A percentile compares a stretch with the other conserved stretches of the same genome.
phyloP scores from a whole-genome alignment of 2,888 invertebrate species.

The Sussaba pulchella region DNA sequence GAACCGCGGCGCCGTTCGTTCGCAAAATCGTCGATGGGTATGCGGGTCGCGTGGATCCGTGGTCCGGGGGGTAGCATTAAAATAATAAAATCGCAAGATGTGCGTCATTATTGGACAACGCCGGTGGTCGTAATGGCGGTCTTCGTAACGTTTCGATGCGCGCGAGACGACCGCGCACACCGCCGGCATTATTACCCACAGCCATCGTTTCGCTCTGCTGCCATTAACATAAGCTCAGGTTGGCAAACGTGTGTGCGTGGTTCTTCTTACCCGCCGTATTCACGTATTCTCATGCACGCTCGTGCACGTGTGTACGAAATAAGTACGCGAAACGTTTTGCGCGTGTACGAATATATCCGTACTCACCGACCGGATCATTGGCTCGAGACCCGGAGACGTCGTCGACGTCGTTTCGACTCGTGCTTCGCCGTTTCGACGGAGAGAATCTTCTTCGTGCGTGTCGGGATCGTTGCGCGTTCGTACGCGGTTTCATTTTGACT shows the following conservation, averaged over 20 bases:
- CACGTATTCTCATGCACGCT: constrained; percentile 2
- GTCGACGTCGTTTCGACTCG: too few relatives aligned
- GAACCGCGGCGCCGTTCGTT: constrained; percentile 49
- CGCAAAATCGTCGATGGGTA: constrained; percentile 74
- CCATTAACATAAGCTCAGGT: constrained; percentile 75
- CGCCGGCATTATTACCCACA: constrained; percentile 75
- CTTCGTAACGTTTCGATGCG: not conserved
- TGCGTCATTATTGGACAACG: constrained; percentile 81
- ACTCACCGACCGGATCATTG: not conserved
- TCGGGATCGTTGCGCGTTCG: too few relatives aligned
- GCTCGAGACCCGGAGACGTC: not conserved
- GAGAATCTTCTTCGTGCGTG: too few relatives aligned
- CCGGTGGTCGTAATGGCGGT: constrained; percentile 75
- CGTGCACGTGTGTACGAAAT: not conserved
- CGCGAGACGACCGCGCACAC: constrained; percentile 65
- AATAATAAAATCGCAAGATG: constrained; percentile 82
- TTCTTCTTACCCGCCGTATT: constrained; percentile 30
- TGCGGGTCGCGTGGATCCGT: constrained; percentile 79
- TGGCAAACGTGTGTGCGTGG: constrained; percentile 29
- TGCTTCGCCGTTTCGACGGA: too few relatives aligned
- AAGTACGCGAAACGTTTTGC: not conserved
- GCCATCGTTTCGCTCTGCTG: constrained; percentile 76
- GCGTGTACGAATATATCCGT: constrained; percentile 7
- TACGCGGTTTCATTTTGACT: not conserved
- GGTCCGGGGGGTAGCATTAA: constrained; percentile 76